These are phyloP conservation scores for Onychostruthus taczanowskii DNA, from an alignment of 2,113 vertebrate species.

Conservation along the genomic window DNA sequence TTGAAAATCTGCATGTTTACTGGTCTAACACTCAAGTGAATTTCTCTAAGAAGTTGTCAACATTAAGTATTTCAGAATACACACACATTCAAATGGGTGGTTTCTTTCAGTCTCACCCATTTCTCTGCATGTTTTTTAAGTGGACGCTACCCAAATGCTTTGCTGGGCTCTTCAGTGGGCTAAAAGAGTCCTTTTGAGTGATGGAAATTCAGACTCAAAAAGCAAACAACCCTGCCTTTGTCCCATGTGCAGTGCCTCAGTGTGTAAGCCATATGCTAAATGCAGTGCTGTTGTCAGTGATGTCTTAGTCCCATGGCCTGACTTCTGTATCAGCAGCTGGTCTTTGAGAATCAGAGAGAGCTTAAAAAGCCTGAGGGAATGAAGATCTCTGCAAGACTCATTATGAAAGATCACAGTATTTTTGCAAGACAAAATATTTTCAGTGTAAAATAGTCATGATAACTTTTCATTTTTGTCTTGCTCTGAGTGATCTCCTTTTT, in stretches of 20 bases:
- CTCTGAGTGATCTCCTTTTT: neutral
- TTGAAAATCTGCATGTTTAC: neutral
- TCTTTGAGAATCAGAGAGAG: neutral
- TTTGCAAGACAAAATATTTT: neutral
- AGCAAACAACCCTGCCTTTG: conserved; percentile 8
- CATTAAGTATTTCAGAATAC: neutral
- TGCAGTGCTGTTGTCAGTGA: neutral
- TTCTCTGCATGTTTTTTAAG: neutral
- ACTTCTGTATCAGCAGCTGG: neutral
- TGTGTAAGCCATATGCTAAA: neutral
- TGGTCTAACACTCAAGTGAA: neutral
- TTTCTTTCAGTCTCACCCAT: neutral
- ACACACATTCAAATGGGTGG: neutral
- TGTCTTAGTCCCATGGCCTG: neutral
- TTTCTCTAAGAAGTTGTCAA: neutral
- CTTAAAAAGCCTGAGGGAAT: conserved; percentile 6
- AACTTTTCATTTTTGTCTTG: neutral
- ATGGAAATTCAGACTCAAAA: neutral
- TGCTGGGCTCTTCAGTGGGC: neutral
- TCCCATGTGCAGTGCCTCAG: neutral
- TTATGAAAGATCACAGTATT: neutral
- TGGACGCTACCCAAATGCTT: neutral
- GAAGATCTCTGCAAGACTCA: neutral
- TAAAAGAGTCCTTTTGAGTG: neutral
- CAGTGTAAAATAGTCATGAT: neutral